Evolutionary conservation across 30 jellyfish, hydroid and myxozoan genomes (phyloP), one percentile per base, ranked within the genome.

Genomic region (Mastigias papua): DNA sequence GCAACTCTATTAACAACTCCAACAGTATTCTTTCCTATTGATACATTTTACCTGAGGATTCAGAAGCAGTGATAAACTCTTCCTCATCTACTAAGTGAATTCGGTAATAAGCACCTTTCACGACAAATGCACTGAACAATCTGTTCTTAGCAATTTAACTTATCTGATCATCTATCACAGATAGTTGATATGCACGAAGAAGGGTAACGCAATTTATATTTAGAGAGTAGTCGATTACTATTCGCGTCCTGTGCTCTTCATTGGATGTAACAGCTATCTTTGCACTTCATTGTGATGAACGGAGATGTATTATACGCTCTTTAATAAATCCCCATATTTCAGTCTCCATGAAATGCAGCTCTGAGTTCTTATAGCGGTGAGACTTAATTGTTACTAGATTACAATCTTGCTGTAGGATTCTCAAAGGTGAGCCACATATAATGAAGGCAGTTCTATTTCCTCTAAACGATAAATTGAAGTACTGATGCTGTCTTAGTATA

Each of bases 251-350:
- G 6, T 33, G 54, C 54, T 27, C 29, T 33, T 65, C 90, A 48
- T 82, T 76, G n/a, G 20, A 31, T 11, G 86, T 26, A 2, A 91
- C 95, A 1, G 78, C 80, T 8, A 91, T 91, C 51, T 91, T 97
- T 17, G 97, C 96, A 50, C 98, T 64, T 93, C 97, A 72, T 1
- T 97, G 98, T 22, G 98, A 91, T 1, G 66, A 68, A 32, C 97
- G 68, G 22, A 73, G 97, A 54, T 92, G 92, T 7, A 88, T 87
- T 34, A 86, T 81, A 15, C 96, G 97, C n/a, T 92, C 91, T 5
- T 23, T 57, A 23, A 74, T 93, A 26, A 86, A 80, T 28, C 90
- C 42, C 9, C 78, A 26, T 19, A 69, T 71, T 34, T 78, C 97
- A 2, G 72, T 28, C 25, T 37, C 75, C 26, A 87, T 92, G 54